These are phyloP conservation scores for Australoheros scitulus DNA, from an alignment of 2,113 vertebrate species.

Conservation along the genomic window DNA sequence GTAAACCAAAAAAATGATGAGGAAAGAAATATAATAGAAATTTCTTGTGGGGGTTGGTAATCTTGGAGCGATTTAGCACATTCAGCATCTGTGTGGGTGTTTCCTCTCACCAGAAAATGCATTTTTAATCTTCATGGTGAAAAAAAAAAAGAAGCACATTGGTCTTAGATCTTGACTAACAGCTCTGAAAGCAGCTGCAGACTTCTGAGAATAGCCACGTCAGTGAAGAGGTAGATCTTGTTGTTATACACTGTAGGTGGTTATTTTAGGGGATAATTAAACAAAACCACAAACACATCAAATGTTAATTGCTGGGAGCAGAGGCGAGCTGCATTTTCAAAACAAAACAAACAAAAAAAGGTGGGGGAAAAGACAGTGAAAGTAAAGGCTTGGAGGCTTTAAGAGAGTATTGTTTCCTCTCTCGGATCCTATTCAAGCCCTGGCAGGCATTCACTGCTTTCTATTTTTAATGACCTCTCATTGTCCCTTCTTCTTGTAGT, in stretches of 20 bases:
- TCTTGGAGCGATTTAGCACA: conserved; percentile 29
- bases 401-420: conserved; percentile 40
- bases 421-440: conserved; percentile 59
- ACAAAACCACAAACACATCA: conserved; percentile 3
- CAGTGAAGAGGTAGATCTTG: background rate
- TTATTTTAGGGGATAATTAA: background rate
- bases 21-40: conserved; percentile 20
- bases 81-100: conserved; percentile 38
- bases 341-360: background rate
- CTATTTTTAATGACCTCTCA: conserved; percentile 76
- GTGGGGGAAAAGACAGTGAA: conserved; percentile 26
- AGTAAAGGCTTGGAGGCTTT: conserved; percentile 41
- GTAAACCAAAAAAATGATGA: conserved; percentile 19
- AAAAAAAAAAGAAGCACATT: background rate
- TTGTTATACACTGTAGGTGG: background rate
- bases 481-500: conserved; percentile 70
- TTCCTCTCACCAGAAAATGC: conserved; percentile 26
- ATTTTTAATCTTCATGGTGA: conserved; percentile 17
- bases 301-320: conserved; percentile 2
- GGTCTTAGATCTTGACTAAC: conserved; percentile 6
- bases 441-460: conserved; percentile 61
- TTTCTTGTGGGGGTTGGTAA: conserved; percentile 12
- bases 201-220: conserved; percentile 14
- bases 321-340: conserved; percentile 23
- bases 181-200: background rate